Percentiles rank a stretch among this genome's conserved stretches.
These are phyloP conservation scores for Andrena bicolor DNA, from an alignment of 2,888 invertebrate species.

Conservation along the genomic window DNA sequence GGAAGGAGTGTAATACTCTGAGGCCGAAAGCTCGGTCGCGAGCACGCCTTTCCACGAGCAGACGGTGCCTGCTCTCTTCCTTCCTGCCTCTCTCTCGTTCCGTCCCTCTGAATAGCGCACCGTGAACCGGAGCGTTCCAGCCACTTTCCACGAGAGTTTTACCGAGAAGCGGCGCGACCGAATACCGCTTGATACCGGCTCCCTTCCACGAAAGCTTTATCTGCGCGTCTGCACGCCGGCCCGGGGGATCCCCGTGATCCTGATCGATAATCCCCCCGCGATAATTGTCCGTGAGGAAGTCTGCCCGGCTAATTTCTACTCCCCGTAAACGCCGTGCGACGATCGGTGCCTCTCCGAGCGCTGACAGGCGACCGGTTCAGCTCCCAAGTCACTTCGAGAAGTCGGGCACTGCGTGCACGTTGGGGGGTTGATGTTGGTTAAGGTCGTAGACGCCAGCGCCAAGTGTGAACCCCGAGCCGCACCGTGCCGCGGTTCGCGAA, in stretches of 20 bases:
- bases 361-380: not conserved
- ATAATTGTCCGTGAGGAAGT: not conserved
- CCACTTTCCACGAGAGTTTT: constrained; percentile 68
- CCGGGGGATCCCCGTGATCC: not conserved
- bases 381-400: not conserved
- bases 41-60: constrained; percentile 50
- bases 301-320: not conserved
- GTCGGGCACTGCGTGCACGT: not conserved
- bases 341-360: not conserved
- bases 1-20: constrained; percentile 7
- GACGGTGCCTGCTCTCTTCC: constrained; percentile 39
- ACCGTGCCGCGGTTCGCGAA: constrained; percentile 67
- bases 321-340: not conserved
- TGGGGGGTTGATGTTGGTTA: constrained; percentile 19
- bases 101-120: constrained; percentile 62
- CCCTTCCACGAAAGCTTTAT: not conserved
- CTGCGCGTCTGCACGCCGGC: not conserved
- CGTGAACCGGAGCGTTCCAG: constrained; percentile 70
- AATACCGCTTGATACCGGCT: constrained; percentile 50
- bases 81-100: constrained; percentile 46
- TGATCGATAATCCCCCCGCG: not conserved
- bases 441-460: not conserved
- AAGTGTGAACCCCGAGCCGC: constrained; percentile 42
- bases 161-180: constrained; percentile 39
- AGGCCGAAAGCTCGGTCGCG: constrained; percentile 39